These are phyloP conservation scores for Bubo bubo DNA, from an alignment of 2,113 vertebrate species.

Conservation along the genomic window DNA sequence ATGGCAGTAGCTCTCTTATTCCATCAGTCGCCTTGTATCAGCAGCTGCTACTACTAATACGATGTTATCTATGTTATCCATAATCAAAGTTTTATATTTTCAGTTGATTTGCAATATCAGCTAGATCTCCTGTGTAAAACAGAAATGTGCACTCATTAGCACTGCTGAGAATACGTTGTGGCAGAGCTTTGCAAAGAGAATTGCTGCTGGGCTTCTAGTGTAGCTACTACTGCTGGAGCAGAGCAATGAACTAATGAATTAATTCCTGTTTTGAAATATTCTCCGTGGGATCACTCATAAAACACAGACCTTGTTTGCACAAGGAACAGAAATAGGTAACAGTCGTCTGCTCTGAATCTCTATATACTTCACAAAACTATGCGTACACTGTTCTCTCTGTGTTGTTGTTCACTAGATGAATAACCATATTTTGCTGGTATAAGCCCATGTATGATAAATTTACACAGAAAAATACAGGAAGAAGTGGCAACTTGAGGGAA, in stretches of 20 bases:
- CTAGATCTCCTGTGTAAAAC: neutral
- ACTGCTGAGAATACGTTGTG: neutral
- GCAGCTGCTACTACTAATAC: neutral
- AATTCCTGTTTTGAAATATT: slow-evolving; percentile 47
- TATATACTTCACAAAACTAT: neutral
- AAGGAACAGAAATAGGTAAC: neutral
- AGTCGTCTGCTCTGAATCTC: neutral
- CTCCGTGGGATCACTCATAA: slow-evolving; percentile 7
- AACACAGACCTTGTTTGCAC: slow-evolving; percentile 37
- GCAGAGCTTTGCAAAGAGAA: neutral
- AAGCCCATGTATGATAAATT: neutral
- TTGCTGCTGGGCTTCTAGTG: slow-evolving; percentile 16
- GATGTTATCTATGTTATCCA: neutral
- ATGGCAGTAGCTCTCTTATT: neutral
- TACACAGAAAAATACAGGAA: neutral
- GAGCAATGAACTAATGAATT: slow-evolving; percentile 23
- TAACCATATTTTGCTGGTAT: neutral
- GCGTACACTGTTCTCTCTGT: neutral
- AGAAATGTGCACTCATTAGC: slow-evolving; percentile 26
- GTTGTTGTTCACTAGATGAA: neutral
- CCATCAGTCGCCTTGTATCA: neutral
- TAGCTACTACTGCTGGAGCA: neutral
- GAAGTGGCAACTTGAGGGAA: neutral
- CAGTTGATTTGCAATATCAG: neutral
- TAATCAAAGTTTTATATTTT: slow-evolving; percentile 40